A percentile compares a stretch with the other conserved stretches of the same genome.
Evolutionary conservation across 2,113 vertebrate genomes (phyloP).

Genomic region (Electrona antarctica): DNA sequence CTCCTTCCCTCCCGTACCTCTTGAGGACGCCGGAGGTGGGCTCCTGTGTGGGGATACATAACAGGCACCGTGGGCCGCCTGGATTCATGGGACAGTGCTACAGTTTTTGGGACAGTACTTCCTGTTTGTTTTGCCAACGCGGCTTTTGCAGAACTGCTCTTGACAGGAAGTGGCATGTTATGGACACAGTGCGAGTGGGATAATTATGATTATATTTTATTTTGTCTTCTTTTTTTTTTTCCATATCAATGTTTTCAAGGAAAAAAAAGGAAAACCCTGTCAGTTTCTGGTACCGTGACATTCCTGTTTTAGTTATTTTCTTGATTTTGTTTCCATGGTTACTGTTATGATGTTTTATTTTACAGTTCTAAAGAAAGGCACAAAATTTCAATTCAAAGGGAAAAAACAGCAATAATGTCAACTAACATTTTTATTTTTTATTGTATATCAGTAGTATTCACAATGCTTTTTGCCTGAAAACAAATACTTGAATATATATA

Average conservation of each 20-base stretch:
- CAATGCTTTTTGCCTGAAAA: conserved; percentile 86
- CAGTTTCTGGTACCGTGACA: conserved; percentile 84
- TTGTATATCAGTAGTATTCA: conserved; percentile 88
- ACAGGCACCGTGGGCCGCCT: conserved; percentile 70
- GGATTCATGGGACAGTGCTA: conserved; percentile 66
- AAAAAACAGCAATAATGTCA: conserved; percentile 87
- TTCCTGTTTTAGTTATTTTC: conserved; percentile 68
- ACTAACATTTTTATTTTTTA: conserved; percentile 86
- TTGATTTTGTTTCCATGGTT: conserved; percentile 56
- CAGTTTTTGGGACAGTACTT: conserved; percentile 70
- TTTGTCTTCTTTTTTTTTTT: conserved; percentile 71
- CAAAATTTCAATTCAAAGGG: conserved; percentile 83
- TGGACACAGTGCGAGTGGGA: conserved; percentile 79
- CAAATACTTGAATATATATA: conserved; percentile 84
- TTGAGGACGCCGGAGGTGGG: conserved; percentile 59
- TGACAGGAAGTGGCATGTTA: conserved; percentile 75
- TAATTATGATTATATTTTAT: conserved; percentile 76
- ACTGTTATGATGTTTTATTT: conserved; percentile 73
- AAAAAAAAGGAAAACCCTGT: conserved; percentile 70
- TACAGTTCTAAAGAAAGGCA: conserved; percentile 82
- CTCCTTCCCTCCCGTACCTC: conserved; percentile 52
- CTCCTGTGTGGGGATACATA: conserved; percentile 62
- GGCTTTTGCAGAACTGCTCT: conserved; percentile 74
- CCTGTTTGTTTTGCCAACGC: conserved; percentile 57
- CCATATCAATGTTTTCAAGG: conserved; percentile 74